phyloP scores from a whole-genome alignment of 2,888 invertebrate genomes.

The Timandra comae region DNA sequence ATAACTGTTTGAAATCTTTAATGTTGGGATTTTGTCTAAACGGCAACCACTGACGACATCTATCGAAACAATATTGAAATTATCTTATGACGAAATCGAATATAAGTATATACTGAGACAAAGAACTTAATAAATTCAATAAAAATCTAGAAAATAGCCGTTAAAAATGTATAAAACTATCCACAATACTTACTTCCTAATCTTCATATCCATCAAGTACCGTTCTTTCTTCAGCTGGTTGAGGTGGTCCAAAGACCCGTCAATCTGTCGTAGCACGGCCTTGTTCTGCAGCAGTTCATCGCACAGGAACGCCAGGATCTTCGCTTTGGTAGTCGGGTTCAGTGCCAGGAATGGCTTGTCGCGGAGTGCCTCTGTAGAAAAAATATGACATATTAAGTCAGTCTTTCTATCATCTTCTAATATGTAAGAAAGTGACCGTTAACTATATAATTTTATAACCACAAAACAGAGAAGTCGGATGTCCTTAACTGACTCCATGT shows the following conservation, averaged over 20 bases:
- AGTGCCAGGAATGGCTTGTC: slow-evolving; percentile 91
- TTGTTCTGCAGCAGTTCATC: slow-evolving; percentile 96
- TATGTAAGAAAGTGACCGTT: background rate
- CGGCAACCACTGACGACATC: too few species aligned
- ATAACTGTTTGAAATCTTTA: too few species aligned
- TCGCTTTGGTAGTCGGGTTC: slow-evolving; percentile 90
- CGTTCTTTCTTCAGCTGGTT: slow-evolving; percentile 92
- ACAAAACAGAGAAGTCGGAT: too few species aligned
- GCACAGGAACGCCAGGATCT: slow-evolving; percentile 93
- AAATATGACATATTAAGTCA: background rate
- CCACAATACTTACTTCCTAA: slow-evolving; percentile 84
- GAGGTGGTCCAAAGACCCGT: slow-evolving; percentile 90
- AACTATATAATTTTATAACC: background rate
- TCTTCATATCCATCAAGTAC: slow-evolving; percentile 94
- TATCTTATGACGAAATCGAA: too few species aligned
- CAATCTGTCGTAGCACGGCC: slow-evolving; percentile 92
- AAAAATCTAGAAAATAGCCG: too few species aligned
- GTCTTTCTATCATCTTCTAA: background rate
- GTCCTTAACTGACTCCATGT: too few species aligned
- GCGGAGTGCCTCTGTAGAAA: slow-evolving; percentile 79
- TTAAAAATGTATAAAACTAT: too few species aligned
- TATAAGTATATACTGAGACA: too few species aligned
- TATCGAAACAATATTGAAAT: too few species aligned
- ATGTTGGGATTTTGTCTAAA: too few species aligned
- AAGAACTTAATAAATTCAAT: too few species aligned